Evolutionary conservation across 2,888 invertebrate species (phyloP).

Genomic region (Eutolmus rufibarbis): DNA sequence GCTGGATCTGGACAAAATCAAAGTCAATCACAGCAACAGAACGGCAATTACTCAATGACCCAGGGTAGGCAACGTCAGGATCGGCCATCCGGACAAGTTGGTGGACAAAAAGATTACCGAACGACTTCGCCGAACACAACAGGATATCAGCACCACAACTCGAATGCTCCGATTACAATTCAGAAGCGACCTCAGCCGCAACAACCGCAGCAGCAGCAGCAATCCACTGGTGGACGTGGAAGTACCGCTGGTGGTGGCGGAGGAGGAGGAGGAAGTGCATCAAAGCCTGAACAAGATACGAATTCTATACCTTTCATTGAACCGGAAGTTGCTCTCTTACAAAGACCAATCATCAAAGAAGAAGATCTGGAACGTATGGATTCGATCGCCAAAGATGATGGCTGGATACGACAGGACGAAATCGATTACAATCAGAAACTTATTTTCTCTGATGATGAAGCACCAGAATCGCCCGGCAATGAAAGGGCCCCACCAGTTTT

Average conservation of each 20-base stretch:
- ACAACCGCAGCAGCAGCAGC: not conserved
- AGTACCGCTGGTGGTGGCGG: not conserved
- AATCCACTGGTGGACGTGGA: slow-evolving; percentile 45
- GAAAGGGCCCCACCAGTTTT: slow-evolving; percentile 44
- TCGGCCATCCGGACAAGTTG: slow-evolving; percentile 43
- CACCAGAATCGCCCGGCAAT: slow-evolving; percentile 52
- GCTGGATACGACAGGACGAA: slow-evolving; percentile 92
- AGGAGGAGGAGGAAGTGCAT: slow-evolving; percentile 23
- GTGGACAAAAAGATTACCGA: slow-evolving; percentile 52
- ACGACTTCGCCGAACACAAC: slow-evolving; percentile 51
- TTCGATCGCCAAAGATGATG: slow-evolving; percentile 86
- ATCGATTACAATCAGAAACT: slow-evolving; percentile 95
- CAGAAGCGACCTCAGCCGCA: slow-evolving; percentile 40
- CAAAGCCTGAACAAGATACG: slow-evolving; percentile 55
- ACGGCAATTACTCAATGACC: slow-evolving; percentile 42
- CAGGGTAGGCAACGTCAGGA: slow-evolving; percentile 45
- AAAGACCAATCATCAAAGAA: slow-evolving; percentile 89
- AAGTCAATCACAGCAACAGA: slow-evolving; percentile 44
- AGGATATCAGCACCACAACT: slow-evolving; percentile 28
- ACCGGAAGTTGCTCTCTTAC: slow-evolving; percentile 71
- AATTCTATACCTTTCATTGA: slow-evolving; percentile 55
- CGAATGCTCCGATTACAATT: slow-evolving; percentile 37
- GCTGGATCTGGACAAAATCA: slow-evolving; percentile 20
- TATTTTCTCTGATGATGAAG: slow-evolving; percentile 93
- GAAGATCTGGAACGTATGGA: slow-evolving; percentile 93